These are phyloP conservation scores for Cynoglossus semilaevis DNA, from an alignment of 2,113 vertebrate genomes.

Conservation along the genomic window DNA sequence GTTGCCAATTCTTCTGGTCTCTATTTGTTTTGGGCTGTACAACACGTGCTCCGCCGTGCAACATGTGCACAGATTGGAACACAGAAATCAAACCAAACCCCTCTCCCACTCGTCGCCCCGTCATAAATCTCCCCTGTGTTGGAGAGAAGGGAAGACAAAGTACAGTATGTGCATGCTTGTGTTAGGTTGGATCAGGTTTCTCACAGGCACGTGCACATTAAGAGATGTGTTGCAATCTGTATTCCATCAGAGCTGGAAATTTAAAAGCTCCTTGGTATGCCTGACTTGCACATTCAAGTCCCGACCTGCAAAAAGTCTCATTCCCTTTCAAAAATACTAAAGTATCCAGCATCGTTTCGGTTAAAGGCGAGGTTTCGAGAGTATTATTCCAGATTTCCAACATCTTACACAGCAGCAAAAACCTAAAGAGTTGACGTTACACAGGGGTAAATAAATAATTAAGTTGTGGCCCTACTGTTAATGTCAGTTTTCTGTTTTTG, in stretches of 20 bases:
- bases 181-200: slow-evolving; percentile 24
- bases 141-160: background rate
- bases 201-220: slow-evolving; percentile 13
- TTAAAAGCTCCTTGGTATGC: slow-evolving; percentile 17
- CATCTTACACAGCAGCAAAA: too few species aligned
- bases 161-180: slow-evolving; percentile 9
- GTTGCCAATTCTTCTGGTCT: slow-evolving; percentile 2
- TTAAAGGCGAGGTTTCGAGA: background rate
- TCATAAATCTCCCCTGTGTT: background rate
- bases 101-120: background rate
- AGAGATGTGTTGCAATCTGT: slow-evolving; percentile 32
- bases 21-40: background rate
- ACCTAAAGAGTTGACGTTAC: too few species aligned
- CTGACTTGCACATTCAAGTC: slow-evolving; percentile 7
- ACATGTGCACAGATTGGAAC: background rate
- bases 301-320: slow-evolving; percentile 29
- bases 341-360: slow-evolving; percentile 22
- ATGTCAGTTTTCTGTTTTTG: too few species aligned
- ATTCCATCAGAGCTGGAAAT: slow-evolving; percentile 7
- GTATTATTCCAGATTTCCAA: background rate
- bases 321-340: slow-evolving; percentile 27
- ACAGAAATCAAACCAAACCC: background rate
- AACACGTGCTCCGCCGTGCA: background rate
- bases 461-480: too few species aligned
- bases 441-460: too few species aligned